A percentile compares a stretch with the other conserved stretches of the same genome.
Evolutionary conservation across 2,888 invertebrate species (phyloP).

Genomic region (Endotricha flammealis): DNA sequence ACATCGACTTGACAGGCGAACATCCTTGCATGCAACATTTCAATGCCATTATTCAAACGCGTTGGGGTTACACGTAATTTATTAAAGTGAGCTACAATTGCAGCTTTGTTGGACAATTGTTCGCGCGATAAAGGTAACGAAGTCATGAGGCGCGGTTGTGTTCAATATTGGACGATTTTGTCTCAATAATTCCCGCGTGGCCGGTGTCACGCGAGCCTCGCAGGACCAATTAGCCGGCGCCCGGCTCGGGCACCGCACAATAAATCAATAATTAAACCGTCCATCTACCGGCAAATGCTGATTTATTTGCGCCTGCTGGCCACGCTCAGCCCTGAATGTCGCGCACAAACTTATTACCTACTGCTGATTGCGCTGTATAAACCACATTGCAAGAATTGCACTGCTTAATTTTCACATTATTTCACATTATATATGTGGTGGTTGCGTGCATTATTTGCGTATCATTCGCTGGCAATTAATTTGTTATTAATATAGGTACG

Average conservation of each 20-base stretch:
- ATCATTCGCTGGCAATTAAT: background rate
- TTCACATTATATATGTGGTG: constrained; percentile 8
- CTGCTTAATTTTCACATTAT: constrained; percentile 16
- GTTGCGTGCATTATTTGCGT: background rate
- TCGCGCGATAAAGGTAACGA: constrained; percentile 50
- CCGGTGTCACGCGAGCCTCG: constrained; percentile 67
- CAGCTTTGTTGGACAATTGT: constrained; percentile 7
- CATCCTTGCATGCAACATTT: constrained; percentile 30
- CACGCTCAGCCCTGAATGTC: constrained; percentile 52
- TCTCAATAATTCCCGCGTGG: constrained; percentile 58
- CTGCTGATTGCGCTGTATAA: constrained; percentile 40
- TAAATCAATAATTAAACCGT: constrained; percentile 77
- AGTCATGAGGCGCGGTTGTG: constrained; percentile 52
- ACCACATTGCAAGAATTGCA: constrained; percentile 23
- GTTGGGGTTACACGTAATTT: constrained; percentile 14
- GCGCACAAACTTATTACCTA: constrained; percentile 37
- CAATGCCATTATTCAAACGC: constrained; percentile 11
- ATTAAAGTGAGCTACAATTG: constrained; percentile 17
- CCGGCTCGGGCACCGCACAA: constrained; percentile 50
- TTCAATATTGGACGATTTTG: constrained; percentile 65
- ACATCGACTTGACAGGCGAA: constrained; percentile 35
- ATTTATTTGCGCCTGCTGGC: constrained; percentile 66
- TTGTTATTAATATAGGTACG: too few relatives aligned
- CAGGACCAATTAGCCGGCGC: constrained; percentile 71
- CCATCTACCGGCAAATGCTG: constrained; percentile 73